Evolutionary conservation across 1,140 invertebrate species (phyloP), one percentile per base, ranked within the genome.

Genomic region (Laupala kohalensis): DNA sequence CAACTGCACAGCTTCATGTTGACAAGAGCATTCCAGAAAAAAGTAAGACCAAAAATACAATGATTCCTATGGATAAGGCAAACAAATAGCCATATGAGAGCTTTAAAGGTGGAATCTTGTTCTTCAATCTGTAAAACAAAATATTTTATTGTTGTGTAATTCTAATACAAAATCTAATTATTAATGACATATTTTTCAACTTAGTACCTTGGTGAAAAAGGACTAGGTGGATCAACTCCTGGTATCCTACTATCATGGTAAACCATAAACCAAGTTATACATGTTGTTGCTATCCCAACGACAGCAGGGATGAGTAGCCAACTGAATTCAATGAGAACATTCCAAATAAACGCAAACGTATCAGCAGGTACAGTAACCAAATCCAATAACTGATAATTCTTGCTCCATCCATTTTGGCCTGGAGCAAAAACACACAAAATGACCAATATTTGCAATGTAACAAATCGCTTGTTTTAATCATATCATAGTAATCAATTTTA

Each of bases 211-310:
- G 71, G 71, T 23, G 71, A 68, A 19, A 72, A 62, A 19, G 71
- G 71, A 2, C 63, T 64, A n/a, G 71, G 71, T 26, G 71, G 65
- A 6, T 67, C 19, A n/a, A 72, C 25, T 19, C 71, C 71, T 23
- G 71, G 71, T 25, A 72, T 64, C 19, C 9, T 26, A 24, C 71
- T 72, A 29, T 72, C 67, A n/a, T 19, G 9, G 66, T 72, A 72
- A 63, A 72, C 65, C 27, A 72, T 25, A n/a, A 6, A 26, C 71
- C 71, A 72, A 1, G 71, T 67, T 5, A 68, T 29, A 30, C 15
- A 9, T 64, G 64, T 65, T 25, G 63, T 66, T 2, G 27, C 63
- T 28, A 62, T 23, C 27, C 63, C 70, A 25, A 62, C 64, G 24
- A 71, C 30, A 24, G 63, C 15, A 23, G 70, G 70, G 2, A 65